Conservation (phyloP, 1,140 invertebrate genomes). For the Melipona quadrifasciata region DNA sequence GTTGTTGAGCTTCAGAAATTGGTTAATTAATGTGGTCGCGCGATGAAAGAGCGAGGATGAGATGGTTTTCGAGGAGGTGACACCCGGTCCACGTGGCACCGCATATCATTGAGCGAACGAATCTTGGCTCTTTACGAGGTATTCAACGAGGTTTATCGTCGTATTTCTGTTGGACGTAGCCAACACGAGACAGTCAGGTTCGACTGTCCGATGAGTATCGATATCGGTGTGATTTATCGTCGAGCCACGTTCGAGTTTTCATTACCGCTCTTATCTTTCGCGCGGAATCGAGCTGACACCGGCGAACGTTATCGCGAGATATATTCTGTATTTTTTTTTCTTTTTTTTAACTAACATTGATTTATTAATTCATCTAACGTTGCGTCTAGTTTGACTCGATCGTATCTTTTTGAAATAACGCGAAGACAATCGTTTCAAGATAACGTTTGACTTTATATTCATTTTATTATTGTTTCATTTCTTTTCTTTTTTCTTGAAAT, state of each 20-base stretch:
- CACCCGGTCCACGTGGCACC: conserved; percentile 18
- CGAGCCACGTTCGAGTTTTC: conserved; percentile 9
- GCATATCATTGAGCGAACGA: conserved; percentile 38
- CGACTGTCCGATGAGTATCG: conserved; percentile 27
- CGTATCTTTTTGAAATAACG: too few relatives aligned
- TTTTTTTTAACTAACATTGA: neutral
- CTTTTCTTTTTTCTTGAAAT: too few relatives aligned
- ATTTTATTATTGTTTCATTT: too few relatives aligned
- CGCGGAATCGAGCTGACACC: neutral
- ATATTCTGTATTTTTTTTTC: neutral
- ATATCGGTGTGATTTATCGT: conserved; percentile 44
- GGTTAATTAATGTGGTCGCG: conserved; percentile 25
- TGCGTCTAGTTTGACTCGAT: too few relatives aligned
- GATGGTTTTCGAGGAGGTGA: neutral
- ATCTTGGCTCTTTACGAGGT: conserved; percentile 24
- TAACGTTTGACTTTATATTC: too few relatives aligned
- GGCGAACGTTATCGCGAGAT: neutral
- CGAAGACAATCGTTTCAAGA: too few relatives aligned
- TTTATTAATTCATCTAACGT: neutral
- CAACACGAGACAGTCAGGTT: conserved; percentile 2
- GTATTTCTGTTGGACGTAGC: conserved; percentile 17
- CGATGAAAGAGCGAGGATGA: conserved; percentile 5
- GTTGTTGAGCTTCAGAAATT: conserved; percentile 14
- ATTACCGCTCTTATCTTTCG: conserved; percentile 6
- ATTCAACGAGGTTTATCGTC: conserved; percentile 20